A percentile compares a stretch with the other conserved stretches of the same genome.
phyloP scores from a whole-genome alignment of 2,888 invertebrate species.

The Perizoma affinitatum region DNA sequence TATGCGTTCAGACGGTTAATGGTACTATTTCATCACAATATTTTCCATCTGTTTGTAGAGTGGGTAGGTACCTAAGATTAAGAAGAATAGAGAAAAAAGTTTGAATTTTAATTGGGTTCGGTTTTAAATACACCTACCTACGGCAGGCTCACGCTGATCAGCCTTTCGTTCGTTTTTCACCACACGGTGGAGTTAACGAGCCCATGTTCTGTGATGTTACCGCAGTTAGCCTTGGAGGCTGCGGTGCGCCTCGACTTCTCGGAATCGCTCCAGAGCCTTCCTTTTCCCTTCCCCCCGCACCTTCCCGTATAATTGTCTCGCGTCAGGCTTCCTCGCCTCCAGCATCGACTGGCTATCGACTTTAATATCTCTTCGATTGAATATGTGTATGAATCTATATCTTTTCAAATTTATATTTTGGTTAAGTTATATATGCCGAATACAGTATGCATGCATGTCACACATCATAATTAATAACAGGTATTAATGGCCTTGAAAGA shows the following conservation, averaged over 20 bases:
- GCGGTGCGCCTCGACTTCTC: constrained; percentile 67
- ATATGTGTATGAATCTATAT: background rate
- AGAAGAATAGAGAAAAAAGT: constrained; percentile 43
- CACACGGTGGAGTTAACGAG: constrained; percentile 72
- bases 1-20: no score
- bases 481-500: no score
- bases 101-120: constrained; percentile 65
- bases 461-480: no score
- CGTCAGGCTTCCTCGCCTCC: constrained; percentile 54
- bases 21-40: background rate
- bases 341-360: constrained; percentile 23
- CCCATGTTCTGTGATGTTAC: constrained; percentile 71
- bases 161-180: constrained; percentile 66
- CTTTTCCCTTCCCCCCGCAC: constrained; percentile 45
- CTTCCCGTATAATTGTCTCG: constrained; percentile 61
- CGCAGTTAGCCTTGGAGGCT: constrained; percentile 72
- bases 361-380: constrained; percentile 3
- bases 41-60: constrained; percentile 9
- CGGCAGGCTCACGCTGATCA: constrained; percentile 41
- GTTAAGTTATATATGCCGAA: background rate
- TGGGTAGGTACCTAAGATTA: constrained; percentile 18
- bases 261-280: constrained; percentile 61
- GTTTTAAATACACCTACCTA: constrained; percentile 52
- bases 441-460: background rate
- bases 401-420: background rate